phyloP scores from a whole-genome alignment of 2,888 invertebrate genomes.

The Pseudococcus longispinus region DNA sequence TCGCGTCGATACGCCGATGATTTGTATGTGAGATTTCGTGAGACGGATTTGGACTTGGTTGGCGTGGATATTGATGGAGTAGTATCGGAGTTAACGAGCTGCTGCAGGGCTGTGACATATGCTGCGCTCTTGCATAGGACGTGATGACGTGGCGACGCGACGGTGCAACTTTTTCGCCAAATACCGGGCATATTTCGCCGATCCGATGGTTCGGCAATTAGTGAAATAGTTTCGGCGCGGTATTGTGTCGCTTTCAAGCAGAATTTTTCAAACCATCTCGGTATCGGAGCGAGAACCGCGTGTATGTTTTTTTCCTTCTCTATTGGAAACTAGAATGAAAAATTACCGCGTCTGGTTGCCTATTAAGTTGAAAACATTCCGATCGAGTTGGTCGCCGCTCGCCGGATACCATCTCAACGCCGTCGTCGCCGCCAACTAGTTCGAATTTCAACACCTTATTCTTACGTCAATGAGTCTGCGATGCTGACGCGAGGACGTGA shows the following conservation, averaged over 20 bases:
- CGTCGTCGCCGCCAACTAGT: neutral
- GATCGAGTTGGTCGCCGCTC: slow-evolving; percentile 8
- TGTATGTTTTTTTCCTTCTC: too few species aligned
- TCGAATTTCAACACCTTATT: slow-evolving; percentile 16
- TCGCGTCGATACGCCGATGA: neutral
- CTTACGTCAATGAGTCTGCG: neutral
- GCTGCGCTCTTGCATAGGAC: neutral
- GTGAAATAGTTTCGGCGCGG: slow-evolving; percentile 18
- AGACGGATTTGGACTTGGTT: neutral
- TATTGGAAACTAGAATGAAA: slow-evolving; percentile 1
- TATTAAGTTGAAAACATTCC: slow-evolving; percentile 1
- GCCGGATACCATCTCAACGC: neutral
- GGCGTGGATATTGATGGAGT: neutral
- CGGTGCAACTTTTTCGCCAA: slow-evolving; percentile 19
- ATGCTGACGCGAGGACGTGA: neutral
- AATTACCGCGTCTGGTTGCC: neutral
- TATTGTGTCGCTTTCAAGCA: neutral
- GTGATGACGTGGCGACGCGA: too few species aligned
- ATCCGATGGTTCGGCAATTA: neutral
- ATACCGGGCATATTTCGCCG: neutral
- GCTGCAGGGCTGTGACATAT: slow-evolving; percentile 1
- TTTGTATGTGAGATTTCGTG: neutral
- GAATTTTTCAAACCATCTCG: too few species aligned
- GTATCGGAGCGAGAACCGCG: neutral
- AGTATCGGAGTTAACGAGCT: neutral